Conservation (phyloP, 2,113 vertebrate species). For the Petaurus breviceps region DNA sequence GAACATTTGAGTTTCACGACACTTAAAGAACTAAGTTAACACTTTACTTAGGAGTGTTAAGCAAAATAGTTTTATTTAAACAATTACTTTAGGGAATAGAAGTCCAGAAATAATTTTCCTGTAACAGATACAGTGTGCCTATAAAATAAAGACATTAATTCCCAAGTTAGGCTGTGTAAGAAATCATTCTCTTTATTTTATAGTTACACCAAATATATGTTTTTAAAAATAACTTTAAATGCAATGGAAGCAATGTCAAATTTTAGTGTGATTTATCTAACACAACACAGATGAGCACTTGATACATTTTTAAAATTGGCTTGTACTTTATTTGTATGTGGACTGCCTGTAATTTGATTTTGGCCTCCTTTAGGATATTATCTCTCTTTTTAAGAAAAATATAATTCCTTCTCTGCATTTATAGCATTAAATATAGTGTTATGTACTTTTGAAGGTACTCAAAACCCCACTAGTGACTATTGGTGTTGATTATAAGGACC, state of each 20-base stretch:
- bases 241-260: neutral
- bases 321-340: neutral
- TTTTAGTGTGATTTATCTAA: neutral
- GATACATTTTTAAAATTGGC: neutral
- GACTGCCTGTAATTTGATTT: neutral
- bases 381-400: too few species aligned
- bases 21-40: neutral
- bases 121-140: neutral
- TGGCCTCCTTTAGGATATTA: neutral
- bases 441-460: neutral
- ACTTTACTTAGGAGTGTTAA: neutral
- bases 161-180: neutral
- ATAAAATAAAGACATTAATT: neutral
- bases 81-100: neutral
- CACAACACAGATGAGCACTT: neutral
- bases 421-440: neutral
- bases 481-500: neutral
- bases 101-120: neutral
- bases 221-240: neutral
- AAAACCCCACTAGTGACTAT: neutral
- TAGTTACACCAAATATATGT: neutral
- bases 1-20: neutral
- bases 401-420: neutral
- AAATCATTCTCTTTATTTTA: neutral
- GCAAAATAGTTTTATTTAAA: neutral